Evolutionary conservation across 2,113 vertebrate species (phyloP), one percentile per base, ranked within the genome.

Genomic region (Nibea albiflora): DNA sequence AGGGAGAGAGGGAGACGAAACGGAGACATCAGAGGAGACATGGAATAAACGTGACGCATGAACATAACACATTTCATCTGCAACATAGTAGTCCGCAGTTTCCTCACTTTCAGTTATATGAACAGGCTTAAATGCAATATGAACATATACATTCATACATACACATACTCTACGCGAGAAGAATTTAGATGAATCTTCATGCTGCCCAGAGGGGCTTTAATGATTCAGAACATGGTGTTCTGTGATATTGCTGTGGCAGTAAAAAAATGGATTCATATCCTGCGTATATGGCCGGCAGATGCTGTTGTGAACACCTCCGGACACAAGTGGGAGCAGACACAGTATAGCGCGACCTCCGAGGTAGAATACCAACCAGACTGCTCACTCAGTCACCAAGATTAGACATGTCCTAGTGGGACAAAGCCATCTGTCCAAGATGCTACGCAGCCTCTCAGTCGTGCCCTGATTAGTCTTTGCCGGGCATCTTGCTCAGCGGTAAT

Each of bases 301-400:
- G 85, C 82, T 91, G 76, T 79, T 85, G 73, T 83, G 84, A 31
- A 39, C 39, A 28, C 84, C 58, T 75, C 35, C 39, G 58, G 66
- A 81, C 47, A 65, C 60, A 4, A 67, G 88, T 61, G 73, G 28
- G 74, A 17, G 75, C 72, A 26, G 42, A 83, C 52, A 47, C 53
- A 10, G 74, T 10, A 71, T 67, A 75, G 58, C 10, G 3, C 24
- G 68, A 83, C 71, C 54, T 68, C 31, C 0, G 42, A 69, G 80
- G 49, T 70, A 87, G 84, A 80, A 44, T 26, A 63, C n/a, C 71
- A 50, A 69, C 20, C 76, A 76, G 76, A 69, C 39, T 2, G 49
- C 56, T 81, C 22, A 1, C 61, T 78, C 65, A 46, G 72, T 88
- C 87, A 78, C n/a, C 53, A 62, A 11, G 35, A 76, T 81, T 81